These are phyloP conservation scores for Aphelenchoides besseyi DNA, from an alignment of 1,140 invertebrate species.

Conservation along the genomic window DNA sequence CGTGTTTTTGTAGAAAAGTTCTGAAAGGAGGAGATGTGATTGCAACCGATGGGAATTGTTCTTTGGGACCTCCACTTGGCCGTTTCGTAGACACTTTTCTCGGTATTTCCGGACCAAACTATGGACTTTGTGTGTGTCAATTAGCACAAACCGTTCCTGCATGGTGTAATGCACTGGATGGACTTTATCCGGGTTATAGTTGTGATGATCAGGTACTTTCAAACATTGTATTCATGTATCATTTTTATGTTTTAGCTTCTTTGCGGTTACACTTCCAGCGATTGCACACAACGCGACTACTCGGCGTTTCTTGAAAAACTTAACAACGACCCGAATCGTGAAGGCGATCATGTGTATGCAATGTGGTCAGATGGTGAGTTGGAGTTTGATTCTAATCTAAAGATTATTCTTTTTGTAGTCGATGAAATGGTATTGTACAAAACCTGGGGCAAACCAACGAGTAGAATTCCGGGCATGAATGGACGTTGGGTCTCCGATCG, in stretches of 20 bases:
- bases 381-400: conserved; percentile 1
- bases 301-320: conserved; percentile 61
- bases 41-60: conserved; percentile 61
- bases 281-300: conserved; percentile 57
- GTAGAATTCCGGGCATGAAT: conserved; percentile 30
- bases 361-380: conserved; percentile 57
- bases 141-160: conserved; percentile 61
- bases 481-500: conserved; percentile 60
- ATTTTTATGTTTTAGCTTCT: conserved; percentile 48
- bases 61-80: conserved; percentile 52
- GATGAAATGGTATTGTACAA: conserved; percentile 56
- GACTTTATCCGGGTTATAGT: conserved; percentile 60
- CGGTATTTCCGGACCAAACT: conserved; percentile 60
- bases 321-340: conserved; percentile 52
- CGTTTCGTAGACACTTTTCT: conserved; percentile 56
- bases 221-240: background rate
- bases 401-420: conserved; percentile 43
- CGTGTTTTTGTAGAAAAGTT: conserved; percentile 50
- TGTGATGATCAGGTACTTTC: conserved; percentile 58
- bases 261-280: conserved; percentile 57
- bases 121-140: conserved; percentile 60
- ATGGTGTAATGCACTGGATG: conserved; percentile 62
- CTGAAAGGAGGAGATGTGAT: conserved; percentile 59
- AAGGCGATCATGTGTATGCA: conserved; percentile 60
- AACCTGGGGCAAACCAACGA: conserved; percentile 61